Conservation (phyloP, 1,140 invertebrate genomes). For the Babylonia areolata region DNA sequence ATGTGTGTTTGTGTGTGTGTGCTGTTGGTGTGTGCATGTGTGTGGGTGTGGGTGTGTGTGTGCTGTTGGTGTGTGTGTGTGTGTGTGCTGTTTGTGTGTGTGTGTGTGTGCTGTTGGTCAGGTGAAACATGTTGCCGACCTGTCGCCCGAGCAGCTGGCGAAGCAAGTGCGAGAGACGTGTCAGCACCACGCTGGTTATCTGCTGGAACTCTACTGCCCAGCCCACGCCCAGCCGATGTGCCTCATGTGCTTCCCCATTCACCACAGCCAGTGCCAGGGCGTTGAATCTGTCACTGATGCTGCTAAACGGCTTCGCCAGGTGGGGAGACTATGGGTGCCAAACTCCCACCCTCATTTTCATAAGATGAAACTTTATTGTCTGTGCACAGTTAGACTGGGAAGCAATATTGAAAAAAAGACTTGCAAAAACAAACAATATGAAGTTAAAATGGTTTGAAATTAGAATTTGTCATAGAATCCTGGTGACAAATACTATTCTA, state of each 20-base stretch:
- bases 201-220: constrained; percentile 1
- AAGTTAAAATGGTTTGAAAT: not conserved
- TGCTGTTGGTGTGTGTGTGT: not conserved
- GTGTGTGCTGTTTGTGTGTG: no score
- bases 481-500: not conserved
- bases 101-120: not conserved
- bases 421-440: not conserved
- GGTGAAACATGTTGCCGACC: not conserved
- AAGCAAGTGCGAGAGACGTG: not conserved
- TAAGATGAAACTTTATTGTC: not conserved
- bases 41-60: constrained; percentile 4
- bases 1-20: no score
- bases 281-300: not conserved
- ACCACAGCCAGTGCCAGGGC: not conserved
- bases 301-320: not conserved
- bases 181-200: not conserved
- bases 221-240: not conserved
- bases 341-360: not conserved
- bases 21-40: no score
- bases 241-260: not conserved
- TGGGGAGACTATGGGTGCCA: not conserved
- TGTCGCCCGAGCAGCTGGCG: not conserved
- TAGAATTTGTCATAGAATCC: no score
- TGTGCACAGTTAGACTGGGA: no score
- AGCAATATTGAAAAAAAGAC: not conserved